Percentiles rank a stretch among this genome's conserved stretches.
Conservation (phyloP, 2,113 vertebrate genomes). For the Kryptolebias marmoratus region DNA sequence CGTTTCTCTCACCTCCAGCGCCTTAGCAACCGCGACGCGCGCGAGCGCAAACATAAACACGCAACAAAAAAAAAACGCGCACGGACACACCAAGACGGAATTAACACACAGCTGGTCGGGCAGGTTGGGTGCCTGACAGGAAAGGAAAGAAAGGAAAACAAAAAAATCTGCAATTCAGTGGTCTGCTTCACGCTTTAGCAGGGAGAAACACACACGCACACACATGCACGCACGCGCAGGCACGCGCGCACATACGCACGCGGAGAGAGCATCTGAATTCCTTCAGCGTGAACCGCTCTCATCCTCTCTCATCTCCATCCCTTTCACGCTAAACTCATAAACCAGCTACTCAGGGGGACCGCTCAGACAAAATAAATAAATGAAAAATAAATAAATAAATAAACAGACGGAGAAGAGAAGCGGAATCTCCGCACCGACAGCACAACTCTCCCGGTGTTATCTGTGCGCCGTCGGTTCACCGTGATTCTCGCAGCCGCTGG, state of each 20-base stretch:
- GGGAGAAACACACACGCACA: constrained; percentile 37
- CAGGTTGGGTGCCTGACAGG: constrained; percentile 43
- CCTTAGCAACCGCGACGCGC: constrained; percentile 48
- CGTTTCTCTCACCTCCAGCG: constrained; percentile 69
- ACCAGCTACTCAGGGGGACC: constrained; percentile 34
- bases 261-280: constrained; percentile 76
- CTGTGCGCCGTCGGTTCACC: constrained; percentile 66
- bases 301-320: constrained; percentile 60
- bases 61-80: background rate
- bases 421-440: constrained; percentile 45
- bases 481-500: constrained; percentile 62
- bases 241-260: constrained; percentile 10
- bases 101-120: constrained; percentile 44
- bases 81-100: constrained; percentile 31
- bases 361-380: constrained; percentile 27
- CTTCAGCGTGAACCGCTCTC: constrained; percentile 75
- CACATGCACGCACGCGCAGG: constrained; percentile 17
- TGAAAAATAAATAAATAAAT: background rate
- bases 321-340: constrained; percentile 50
- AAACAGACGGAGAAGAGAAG: constrained; percentile 11
- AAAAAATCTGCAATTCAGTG: constrained; percentile 44
- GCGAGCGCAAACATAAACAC: constrained; percentile 41
- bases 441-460: constrained; percentile 72
- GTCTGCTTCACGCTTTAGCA: constrained; percentile 52
- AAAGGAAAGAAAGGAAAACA: background rate